Evolutionary conservation across 2,113 vertebrate genomes (phyloP).

Genomic region (Pleuronectes platessa): DNA sequence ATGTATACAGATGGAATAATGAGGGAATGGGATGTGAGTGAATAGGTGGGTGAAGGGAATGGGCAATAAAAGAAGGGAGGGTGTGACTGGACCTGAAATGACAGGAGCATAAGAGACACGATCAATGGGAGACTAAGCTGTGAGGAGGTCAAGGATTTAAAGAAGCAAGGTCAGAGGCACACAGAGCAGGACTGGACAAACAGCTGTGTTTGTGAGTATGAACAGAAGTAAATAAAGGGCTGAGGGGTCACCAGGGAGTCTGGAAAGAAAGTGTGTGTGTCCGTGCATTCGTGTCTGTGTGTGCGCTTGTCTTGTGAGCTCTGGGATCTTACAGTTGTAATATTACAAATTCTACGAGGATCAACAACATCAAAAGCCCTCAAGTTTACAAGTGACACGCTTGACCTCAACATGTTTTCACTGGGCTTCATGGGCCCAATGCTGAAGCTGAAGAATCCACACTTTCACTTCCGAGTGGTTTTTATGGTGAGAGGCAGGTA

Average conservation of each 20-base stretch:
- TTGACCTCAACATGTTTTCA: conserved; percentile 45
- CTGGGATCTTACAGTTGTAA: conserved; percentile 23
- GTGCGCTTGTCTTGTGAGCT: conserved; percentile 17
- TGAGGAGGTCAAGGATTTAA: conserved; percentile 24
- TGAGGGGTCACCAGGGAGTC: conserved; percentile 28
- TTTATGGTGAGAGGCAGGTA: neutral
- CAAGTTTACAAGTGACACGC: conserved; percentile 47
- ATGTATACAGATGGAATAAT: neutral
- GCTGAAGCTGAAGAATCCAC: conserved; percentile 36
- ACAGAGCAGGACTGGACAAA: neutral
- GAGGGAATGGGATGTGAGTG: neutral
- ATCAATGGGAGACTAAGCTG: neutral
- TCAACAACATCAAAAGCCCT: conserved; percentile 52
- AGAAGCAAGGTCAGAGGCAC: conserved; percentile 19
- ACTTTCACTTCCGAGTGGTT: neutral
- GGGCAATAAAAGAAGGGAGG: neutral
- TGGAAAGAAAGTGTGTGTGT: conserved; percentile 1
- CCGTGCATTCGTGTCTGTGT: conserved; percentile 10
- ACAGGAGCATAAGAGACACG: neutral
- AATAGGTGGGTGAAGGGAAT: neutral
- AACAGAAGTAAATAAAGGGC: conserved; percentile 13
- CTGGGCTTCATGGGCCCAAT: conserved; percentile 5
- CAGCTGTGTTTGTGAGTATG: conserved; percentile 9
- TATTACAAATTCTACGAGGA: conserved; percentile 48
- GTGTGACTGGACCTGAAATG: neutral